These are phyloP conservation scores for Gari tellinella DNA, from an alignment of 2,888 invertebrate genomes.

Conservation along the genomic window DNA sequence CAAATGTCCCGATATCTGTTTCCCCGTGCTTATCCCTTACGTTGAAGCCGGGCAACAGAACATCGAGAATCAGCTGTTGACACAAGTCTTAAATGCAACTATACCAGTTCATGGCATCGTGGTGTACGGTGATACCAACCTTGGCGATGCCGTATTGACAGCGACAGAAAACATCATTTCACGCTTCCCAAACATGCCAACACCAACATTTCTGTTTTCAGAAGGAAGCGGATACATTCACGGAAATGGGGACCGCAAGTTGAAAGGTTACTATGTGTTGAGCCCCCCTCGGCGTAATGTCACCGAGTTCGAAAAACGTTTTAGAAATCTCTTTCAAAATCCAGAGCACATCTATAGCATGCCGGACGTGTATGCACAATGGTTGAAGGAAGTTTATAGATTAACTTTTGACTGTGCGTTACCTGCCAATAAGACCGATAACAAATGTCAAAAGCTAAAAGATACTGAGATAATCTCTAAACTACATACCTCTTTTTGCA, in stretches of 20 bases:
- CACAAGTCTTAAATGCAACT: constrained; percentile 6
- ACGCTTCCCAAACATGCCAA: background rate
- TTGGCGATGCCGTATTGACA: constrained; percentile 23
- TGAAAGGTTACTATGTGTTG: constrained; percentile 48
- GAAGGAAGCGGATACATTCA: constrained; percentile 37
- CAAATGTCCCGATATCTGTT: constrained; percentile 30
- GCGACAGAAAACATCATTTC: constrained; percentile 12
- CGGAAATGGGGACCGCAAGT: constrained; percentile 12
- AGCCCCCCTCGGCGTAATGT: constrained; percentile 32
- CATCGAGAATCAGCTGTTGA: constrained; percentile 15
- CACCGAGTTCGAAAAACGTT: background rate
- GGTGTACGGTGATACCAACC: constrained; percentile 28
- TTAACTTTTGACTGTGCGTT: constrained; percentile 28
- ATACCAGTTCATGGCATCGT: constrained; percentile 35
- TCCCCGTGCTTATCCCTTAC: constrained; percentile 30
- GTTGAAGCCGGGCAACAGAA: background rate
- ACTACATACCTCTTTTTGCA: constrained; percentile 23
- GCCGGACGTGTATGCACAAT: background rate
- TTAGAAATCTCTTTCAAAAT: too few species aligned
- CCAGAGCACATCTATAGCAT: too few species aligned
- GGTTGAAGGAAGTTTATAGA: constrained; percentile 28
- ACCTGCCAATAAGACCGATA: background rate
- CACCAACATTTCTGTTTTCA: constrained; percentile 42
- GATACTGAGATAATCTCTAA: constrained; percentile 1
- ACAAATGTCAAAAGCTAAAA: constrained; percentile 18